Evolutionary conservation across 2,888 invertebrate genomes (phyloP).

Genomic region (Oligia latruncula): DNA sequence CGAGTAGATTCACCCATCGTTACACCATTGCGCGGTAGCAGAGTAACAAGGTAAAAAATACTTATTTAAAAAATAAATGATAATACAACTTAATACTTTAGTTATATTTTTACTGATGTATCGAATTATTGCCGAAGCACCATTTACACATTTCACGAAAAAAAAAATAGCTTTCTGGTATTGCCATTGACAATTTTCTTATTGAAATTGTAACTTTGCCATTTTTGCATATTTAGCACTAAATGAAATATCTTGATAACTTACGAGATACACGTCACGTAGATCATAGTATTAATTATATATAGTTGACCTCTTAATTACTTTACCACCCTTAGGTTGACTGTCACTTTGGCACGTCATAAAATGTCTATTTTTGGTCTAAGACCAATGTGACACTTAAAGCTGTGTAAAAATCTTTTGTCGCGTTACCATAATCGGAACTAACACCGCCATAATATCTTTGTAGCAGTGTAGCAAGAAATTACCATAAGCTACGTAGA

Average conservation of each 20-base stretch:
- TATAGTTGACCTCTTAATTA: neutral
- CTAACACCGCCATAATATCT: neutral
- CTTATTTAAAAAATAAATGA: too few species aligned
- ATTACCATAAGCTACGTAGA: too few species aligned
- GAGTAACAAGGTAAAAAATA: conserved; percentile 74
- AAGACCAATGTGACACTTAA: neutral
- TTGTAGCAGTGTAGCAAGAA: neutral
- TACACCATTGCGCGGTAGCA: conserved; percentile 69
- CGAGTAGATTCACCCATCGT: conserved; percentile 78
- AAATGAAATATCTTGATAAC: neutral
- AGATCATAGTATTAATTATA: neutral
- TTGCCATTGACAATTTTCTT: neutral
- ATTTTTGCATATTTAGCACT: neutral
- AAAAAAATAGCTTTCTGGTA: neutral
- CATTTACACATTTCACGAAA: neutral
- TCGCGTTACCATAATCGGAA: neutral
- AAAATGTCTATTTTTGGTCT: neutral
- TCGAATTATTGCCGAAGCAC: neutral
- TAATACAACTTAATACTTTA: too few species aligned
- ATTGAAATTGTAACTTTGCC: neutral
- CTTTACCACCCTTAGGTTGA: neutral
- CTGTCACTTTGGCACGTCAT: neutral
- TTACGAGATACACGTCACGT: neutral
- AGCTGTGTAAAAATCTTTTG: neutral
- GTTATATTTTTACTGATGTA: neutral